These are phyloP conservation scores for Lepilemur septentrionalis DNA, from an alignment of 2,797 vertebrate species.

Conservation along the genomic window DNA sequence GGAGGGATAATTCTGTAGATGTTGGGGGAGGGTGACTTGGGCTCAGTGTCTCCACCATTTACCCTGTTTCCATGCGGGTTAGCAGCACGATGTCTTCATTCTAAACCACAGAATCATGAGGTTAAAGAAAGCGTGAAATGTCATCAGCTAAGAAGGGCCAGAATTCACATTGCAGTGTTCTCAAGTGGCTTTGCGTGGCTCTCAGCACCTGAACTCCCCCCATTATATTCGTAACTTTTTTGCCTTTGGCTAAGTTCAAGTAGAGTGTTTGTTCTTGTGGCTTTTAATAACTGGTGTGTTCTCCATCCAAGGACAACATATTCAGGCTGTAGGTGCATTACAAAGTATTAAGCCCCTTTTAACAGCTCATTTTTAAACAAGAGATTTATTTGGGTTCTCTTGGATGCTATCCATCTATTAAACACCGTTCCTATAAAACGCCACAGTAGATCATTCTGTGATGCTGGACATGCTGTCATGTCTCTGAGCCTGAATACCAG, in stretches of 20 bases:
- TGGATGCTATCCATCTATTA: not conserved
- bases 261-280: slow-evolving; percentile 23
- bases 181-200: slow-evolving; percentile 40
- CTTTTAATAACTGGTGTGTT: slow-evolving; percentile 52
- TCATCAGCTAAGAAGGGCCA: not conserved
- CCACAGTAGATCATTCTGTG: not conserved
- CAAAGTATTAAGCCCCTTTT: slow-evolving; percentile 30
- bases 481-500: not conserved
- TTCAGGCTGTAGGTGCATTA: slow-evolving; percentile 6
- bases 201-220: not conserved
- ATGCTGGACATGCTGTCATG: not conserved
- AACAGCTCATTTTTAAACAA: slow-evolving; percentile 21
- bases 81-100: slow-evolving; percentile 31
- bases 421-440: not conserved
- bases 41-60: not conserved
- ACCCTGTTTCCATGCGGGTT: not conserved
- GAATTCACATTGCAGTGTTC: not conserved
- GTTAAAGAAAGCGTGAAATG: not conserved
- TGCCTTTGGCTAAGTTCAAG: slow-evolving; percentile 64
- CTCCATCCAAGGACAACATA: slow-evolving; percentile 65
- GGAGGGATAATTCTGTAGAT: not conserved
- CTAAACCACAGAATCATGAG: not conserved
- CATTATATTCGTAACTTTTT: not conserved
- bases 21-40: not conserved
- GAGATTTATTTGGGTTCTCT: slow-evolving; percentile 34